These are phyloP conservation scores for Zapornia atra DNA, from an alignment of 2,113 vertebrate genomes.

Conservation along the genomic window DNA sequence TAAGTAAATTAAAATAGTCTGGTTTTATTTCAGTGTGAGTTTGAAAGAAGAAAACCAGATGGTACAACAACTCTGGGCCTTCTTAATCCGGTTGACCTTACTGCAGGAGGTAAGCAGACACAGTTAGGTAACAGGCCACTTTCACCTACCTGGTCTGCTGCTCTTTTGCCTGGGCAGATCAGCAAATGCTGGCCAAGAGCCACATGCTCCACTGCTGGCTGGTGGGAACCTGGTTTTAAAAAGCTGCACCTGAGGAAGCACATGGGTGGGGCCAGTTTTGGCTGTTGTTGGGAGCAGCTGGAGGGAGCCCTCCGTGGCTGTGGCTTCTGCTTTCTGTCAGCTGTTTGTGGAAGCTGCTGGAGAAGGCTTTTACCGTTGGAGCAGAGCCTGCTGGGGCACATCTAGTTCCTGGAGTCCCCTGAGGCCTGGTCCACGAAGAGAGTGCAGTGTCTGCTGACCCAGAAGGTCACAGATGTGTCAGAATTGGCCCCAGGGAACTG, in stretches of 20 bases:
- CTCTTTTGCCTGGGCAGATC: not conserved
- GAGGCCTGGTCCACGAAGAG: not conserved
- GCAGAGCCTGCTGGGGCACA: not conserved
- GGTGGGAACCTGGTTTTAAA: not conserved
- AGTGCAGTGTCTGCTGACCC: not conserved
- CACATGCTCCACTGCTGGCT: not conserved
- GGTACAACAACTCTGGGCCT: constrained; percentile 93
- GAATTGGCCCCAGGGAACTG: not conserved
- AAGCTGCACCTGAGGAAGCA: not conserved
- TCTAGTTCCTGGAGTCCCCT: not conserved
- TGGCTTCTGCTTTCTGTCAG: not conserved
- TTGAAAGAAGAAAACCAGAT: constrained; percentile 88
- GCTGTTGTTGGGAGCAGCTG: not conserved
- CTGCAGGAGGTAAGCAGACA: constrained; percentile 81
- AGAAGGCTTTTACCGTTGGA: not conserved
- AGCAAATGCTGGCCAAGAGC: not conserved
- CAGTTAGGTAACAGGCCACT: not conserved
- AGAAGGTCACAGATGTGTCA: not conserved
- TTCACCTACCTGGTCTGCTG: not conserved
- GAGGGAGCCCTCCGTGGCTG: not conserved
- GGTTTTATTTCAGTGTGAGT: constrained; percentile 84
- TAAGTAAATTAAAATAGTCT: not conserved
- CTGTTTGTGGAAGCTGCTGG: not conserved
- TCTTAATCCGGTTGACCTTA: constrained; percentile 87
- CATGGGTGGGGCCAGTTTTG: accelerated